Evolutionary conservation across 2,797 vertebrate genomes (phyloP), one percentile per base, ranked within the genome.

Genomic region (Ispidina picta): DNA sequence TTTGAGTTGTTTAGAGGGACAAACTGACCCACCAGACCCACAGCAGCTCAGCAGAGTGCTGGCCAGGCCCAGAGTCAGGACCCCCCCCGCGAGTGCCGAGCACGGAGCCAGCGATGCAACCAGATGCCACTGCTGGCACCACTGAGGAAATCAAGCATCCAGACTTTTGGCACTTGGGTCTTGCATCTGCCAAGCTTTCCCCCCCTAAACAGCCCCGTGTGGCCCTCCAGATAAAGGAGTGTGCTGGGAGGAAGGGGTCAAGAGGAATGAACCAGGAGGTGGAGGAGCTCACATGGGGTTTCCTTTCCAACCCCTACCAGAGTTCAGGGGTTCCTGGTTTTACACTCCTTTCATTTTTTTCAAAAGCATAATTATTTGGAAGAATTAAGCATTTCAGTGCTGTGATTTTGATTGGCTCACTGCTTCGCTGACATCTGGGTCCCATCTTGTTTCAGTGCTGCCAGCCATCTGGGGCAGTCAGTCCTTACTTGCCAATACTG

Each of bases 81-180:
- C 63, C 48, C 22, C 51, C 35, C 72, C 66, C 37, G 0, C 8
- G 16, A 39, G 64, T 37, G 87, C 86, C 0, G 19, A 83, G 41
- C n/a, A 25, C 70, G 64, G 65, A 90, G 84, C 55, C 86, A 66
- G 91, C 88, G 56, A 49, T 55, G 54, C 44, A 87, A 43, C 83
- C 91, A 96, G 96, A 96, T 97, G 95, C 88, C 39, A 10, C 59
- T 96, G 69, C 89, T 96, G 92, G 95, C 95, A 94, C 2, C 12
- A 23, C 54, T 66, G 64, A 88, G 29, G 65, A 46, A 23, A n/a
- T 82, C 94, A 91, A 49, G 35, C 76, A 2, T 93, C 90, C 93
- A 92, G 91, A 7, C 85, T 86, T 94, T 78, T 96, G 95, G 95
- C 95, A 87, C 88, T 93, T 86, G 49, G 37, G 49, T 81, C 41